Evolutionary conservation across 2,113 vertebrate species (phyloP), one percentile per base, ranked within the genome.

Genomic region (Engystomops pustulosus): DNA sequence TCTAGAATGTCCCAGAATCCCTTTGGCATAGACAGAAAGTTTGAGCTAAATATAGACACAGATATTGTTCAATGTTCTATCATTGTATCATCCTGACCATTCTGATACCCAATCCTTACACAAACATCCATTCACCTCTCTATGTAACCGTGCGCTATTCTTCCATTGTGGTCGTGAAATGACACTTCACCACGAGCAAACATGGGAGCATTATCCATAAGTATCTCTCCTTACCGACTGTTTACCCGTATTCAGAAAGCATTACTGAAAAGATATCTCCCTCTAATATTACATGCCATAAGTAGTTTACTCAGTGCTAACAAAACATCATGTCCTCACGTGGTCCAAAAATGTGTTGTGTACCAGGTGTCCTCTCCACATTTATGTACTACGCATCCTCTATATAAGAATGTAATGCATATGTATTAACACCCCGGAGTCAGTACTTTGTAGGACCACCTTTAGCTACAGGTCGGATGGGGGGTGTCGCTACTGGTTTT

Each of bases 51-150:
- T 18, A 36, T 34, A 67, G 62, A 67, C 27, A 0, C 14, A 11
- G 12, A 65, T 65, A 65, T 65, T 65, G 60, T 65, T 65, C 60
- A 65, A 32, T 67, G 30, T 67, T 20, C 15, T 34, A 62, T 65
- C 60, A 34, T 65, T 65, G 60, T 67, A 67, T 67, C 62, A 20
- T 10, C n/a, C 7, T 36, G 30, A 20, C 62, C 27, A 6, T 65
- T 65, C 27, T 67, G 62, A 18, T 67, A 67, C 0, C 17, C 62
- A 67, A 67, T 18, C 62, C 62, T 20, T 67, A 18, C 62, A 67
- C 62, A 67, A 67, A 67, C 62, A 67, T 17, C 11, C 62, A 34
- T 67, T 8, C 62, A 36, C 62, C 34, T 67, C 30, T 65, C 62
- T 36, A 9, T 67, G 3, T 36, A 36, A 36, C 17, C 17, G 6